Base-by-base conservation (phyloP, 2,888 invertebrate species). In the Carcina quercana region DNA sequence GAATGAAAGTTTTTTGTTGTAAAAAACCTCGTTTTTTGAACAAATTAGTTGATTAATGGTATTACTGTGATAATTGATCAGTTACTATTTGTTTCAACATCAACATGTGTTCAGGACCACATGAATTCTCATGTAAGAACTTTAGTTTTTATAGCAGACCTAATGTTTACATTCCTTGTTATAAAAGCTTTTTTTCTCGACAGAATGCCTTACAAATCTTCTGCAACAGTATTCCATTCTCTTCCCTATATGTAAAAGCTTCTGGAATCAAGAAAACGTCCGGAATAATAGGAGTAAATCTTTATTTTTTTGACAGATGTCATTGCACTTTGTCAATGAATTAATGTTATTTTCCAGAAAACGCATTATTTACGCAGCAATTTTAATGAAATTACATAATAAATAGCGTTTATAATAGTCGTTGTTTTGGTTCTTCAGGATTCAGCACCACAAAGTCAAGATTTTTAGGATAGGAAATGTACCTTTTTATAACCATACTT, bases 221-320 rank as follows among this genome's bases (percentile, higher is more conserved):
- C 13, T 25, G 13, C 25, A 3, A 12, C 25, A 20, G 10, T 20
- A 20, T 24, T 11, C 11, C 11, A 12, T 12, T 8, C 6, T 14
- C 1, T 8, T 12, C 11, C 29, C 25, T 20, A 24, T 14, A 14
- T 13, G 13, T 7, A 13, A 36, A 38, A 40, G 21, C 35, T 38
- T 38, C 27, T 12, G 20, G 8, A 28, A n/a, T 25, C 21, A 17
- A 32, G 20, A 31, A 39, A 40, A 11, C 8, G 21, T 20, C 13
- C 26, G 33, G 32, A 30, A 37, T 13, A 42, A 28, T 32, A 19
- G 32, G 35, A 50, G 45, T 46, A 54, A 52, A 51, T 49, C 43
- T n/a, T n/a, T n/a, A n/a, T 53, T 35, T 33, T 27, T 39, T 48
- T 79, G 79, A 79, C 79, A 76, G 66, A 51, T 76, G 79, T 76